Conservation (phyloP, 2,888 invertebrate species). For the Beris chalybata region DNA sequence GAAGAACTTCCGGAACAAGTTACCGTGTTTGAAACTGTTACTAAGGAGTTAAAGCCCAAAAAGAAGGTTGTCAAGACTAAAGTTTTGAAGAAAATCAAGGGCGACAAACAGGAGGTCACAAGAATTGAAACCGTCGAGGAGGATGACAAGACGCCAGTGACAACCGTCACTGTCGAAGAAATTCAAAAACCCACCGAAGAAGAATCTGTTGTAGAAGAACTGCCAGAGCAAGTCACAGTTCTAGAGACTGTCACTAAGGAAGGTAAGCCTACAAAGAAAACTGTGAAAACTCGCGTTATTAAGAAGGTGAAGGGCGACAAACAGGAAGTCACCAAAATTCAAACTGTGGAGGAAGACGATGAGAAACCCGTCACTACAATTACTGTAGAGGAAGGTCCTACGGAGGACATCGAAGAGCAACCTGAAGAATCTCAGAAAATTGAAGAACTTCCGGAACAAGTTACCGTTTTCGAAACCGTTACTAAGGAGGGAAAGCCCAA, state of each 20-base stretch:
- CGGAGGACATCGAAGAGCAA: constrained; percentile 46
- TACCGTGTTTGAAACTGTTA: constrained; percentile 46
- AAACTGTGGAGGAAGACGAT: constrained; percentile 51
- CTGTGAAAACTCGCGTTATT: constrained; percentile 48
- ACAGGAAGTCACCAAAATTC: constrained; percentile 52
- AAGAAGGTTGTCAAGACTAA: constrained; percentile 48
- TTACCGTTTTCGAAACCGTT: constrained; percentile 53
- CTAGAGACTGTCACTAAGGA: constrained; percentile 42
- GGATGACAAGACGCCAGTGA: constrained; percentile 52
- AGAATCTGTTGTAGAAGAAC: constrained; percentile 43
- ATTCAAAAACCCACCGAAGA: constrained; percentile 36
- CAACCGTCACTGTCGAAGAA: constrained; percentile 48
- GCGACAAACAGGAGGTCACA: constrained; percentile 47
- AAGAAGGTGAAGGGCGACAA: constrained; percentile 50
- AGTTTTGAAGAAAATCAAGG: constrained; percentile 45
- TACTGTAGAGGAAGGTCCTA: constrained; percentile 34
- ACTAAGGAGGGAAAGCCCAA: constrained; percentile 52
- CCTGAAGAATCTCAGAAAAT: constrained; percentile 44
- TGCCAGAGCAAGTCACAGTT: constrained; percentile 47
- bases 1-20: constrained; percentile 45
- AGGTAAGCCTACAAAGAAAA: constrained; percentile 45
- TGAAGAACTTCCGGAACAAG: constrained; percentile 49
- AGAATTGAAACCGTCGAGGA: constrained; percentile 49
- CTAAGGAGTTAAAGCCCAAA: constrained; percentile 50
- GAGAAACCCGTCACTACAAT: constrained; percentile 47